Conservation (phyloP, 2,113 vertebrate genomes). For the Seriola quinqueradiata region DNA sequence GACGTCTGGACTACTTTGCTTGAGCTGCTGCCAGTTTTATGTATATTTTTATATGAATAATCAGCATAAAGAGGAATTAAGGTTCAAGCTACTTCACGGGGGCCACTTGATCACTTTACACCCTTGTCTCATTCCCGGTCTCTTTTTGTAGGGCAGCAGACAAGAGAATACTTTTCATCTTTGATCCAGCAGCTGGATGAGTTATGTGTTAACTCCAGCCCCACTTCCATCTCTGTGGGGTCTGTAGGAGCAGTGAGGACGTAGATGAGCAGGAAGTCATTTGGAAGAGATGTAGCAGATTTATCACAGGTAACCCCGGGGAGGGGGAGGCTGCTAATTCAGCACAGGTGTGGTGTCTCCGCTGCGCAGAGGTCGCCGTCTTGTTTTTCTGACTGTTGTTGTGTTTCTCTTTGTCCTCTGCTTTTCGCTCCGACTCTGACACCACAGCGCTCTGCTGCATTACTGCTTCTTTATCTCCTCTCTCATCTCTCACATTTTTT, state of each 20-base stretch:
- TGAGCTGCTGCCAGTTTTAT: too few relatives aligned
- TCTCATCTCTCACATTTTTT: slow-evolving; percentile 8
- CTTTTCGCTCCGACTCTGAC: not conserved
- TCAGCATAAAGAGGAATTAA: too few relatives aligned
- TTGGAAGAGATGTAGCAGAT: slow-evolving; percentile 6
- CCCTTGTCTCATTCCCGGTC: too few relatives aligned
- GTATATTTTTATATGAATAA: too few relatives aligned
- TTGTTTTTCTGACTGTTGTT: slow-evolving; percentile 35
- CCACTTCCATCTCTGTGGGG: not conserved
- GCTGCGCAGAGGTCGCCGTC: slow-evolving; percentile 4
- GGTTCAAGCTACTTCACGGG: too few relatives aligned
- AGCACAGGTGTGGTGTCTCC: slow-evolving; percentile 32
- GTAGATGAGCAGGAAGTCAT: slow-evolving; percentile 18
- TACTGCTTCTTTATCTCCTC: slow-evolving; percentile 12
- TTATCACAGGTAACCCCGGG: slow-evolving; percentile 16
- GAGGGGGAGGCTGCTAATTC: too few relatives aligned
- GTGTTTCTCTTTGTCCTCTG: slow-evolving; percentile 23
- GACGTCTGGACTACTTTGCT: too few relatives aligned
- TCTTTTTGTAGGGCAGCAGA: too few relatives aligned
- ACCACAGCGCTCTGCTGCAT: not conserved
- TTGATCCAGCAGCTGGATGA: too few relatives aligned
- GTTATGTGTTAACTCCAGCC: too few relatives aligned
- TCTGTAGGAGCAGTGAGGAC: not conserved
- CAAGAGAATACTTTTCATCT: too few relatives aligned
- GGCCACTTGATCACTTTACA: too few relatives aligned